Conservation (phyloP, 1,140 invertebrate species). For the Ruditapes philippinarum region DNA sequence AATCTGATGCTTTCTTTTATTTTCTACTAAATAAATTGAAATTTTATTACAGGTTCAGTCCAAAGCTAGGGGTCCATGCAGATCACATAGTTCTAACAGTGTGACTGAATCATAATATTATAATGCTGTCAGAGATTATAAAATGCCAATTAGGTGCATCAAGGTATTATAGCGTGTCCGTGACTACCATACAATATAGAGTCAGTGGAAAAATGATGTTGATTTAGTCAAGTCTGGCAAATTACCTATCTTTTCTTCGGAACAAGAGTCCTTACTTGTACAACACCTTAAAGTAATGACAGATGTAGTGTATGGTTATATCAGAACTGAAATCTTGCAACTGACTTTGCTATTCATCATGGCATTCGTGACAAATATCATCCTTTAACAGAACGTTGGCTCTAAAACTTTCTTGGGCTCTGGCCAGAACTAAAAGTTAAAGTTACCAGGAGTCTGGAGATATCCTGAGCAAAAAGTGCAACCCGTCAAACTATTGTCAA, state of each 20-base stretch:
- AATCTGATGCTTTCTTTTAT: too few species aligned
- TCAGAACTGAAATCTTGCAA: slow-evolving; percentile 35
- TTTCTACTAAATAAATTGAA: too few species aligned
- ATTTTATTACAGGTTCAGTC: not conserved
- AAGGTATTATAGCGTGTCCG: not conserved
- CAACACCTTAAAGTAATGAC: not conserved
- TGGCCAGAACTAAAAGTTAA: slow-evolving; percentile 11
- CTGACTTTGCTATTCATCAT: not conserved
- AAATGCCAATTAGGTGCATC: not conserved
- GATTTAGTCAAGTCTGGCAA: not conserved
- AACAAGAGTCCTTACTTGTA: not conserved
- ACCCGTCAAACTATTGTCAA: not conserved
- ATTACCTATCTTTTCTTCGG: not conserved
- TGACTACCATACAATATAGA: not conserved
- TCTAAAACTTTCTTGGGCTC: not conserved
- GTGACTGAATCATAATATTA: not conserved
- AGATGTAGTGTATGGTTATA: not conserved
- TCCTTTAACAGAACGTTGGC: not conserved
- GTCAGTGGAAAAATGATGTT: not conserved
- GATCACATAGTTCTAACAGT: not conserved
- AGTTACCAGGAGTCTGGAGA: not conserved
- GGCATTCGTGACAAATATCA: not conserved
- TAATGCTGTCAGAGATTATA: not conserved
- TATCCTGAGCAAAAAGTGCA: not conserved
- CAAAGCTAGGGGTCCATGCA: not conserved